Conservation (phyloP, 1,140 invertebrate genomes). For the Zaprionus kolodkinae region DNA sequence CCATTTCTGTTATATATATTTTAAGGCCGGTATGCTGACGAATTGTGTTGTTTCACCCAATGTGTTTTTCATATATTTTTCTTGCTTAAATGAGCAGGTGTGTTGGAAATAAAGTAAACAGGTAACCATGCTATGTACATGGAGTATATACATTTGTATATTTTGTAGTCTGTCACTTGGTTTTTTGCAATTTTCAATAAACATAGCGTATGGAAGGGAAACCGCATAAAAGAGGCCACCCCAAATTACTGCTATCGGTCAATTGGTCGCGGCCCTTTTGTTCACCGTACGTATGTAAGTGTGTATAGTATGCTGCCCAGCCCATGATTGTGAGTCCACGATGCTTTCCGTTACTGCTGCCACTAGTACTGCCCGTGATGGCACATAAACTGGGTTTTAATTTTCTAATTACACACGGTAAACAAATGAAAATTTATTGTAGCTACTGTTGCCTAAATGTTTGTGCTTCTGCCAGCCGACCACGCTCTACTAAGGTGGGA, state of each 20-base stretch:
- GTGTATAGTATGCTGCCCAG: slow-evolving; percentile 26
- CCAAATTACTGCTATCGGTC: slow-evolving; percentile 25
- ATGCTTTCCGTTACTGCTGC: slow-evolving; percentile 10
- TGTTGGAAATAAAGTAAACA: no score
- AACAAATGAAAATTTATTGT: slow-evolving; percentile 81
- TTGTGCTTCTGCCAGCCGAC: slow-evolving; percentile 16
- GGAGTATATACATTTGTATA: background rate
- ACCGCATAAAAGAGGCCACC: slow-evolving; percentile 10
- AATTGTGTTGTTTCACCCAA: no score
- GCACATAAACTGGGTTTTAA: slow-evolving; percentile 77
- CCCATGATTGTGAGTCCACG: slow-evolving; percentile 46
- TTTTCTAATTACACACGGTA: slow-evolving; percentile 80
- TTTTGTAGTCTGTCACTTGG: background rate
- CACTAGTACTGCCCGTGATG: slow-evolving; percentile 38
- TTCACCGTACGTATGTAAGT: slow-evolving; percentile 25
- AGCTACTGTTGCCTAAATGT: slow-evolving; percentile 22
- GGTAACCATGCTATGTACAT: background rate
- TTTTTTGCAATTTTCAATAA: background rate
- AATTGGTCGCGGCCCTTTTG: slow-evolving; percentile 32
- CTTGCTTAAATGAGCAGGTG: no score
- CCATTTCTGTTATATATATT: no score
- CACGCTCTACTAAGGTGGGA: slow-evolving; percentile 15
- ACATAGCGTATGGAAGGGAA: slow-evolving; percentile 1
- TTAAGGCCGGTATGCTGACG: no score
- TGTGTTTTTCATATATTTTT: no score